Evolutionary conservation across 1,140 invertebrate genomes (phyloP).

Genomic region (Odontomachus brunneus): DNA sequence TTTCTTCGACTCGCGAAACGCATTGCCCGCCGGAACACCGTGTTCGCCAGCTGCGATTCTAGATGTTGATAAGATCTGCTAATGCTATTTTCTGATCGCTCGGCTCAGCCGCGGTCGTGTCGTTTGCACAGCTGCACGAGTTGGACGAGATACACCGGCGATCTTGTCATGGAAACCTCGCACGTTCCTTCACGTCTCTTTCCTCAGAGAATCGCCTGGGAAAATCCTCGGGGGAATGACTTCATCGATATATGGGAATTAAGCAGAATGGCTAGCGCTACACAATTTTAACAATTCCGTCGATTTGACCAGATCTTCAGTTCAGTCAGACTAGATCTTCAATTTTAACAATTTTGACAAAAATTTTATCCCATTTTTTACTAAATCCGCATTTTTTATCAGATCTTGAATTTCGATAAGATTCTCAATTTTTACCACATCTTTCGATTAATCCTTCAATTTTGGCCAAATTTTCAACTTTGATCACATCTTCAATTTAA

Average conservation of each 20-base stretch:
- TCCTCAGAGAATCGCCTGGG: neutral
- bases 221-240: neutral
- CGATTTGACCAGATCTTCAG: no score
- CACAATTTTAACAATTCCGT: no score
- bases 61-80: slow-evolving; percentile 21
- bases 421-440: no score
- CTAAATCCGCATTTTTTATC: no score
- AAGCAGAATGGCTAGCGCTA: no score
- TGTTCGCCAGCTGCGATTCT: neutral
- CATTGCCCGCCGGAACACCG: neutral
- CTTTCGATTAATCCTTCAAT: no score
- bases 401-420: no score
- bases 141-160: slow-evolving; percentile 1
- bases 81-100: slow-evolving; percentile 36
- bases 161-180: neutral
- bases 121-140: slow-evolving; percentile 15
- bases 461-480: no score
- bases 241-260: neutral
- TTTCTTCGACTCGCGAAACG: slow-evolving; percentile 6
- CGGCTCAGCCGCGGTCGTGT: neutral
- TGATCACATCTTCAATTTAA: no score
- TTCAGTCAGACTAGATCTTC: no score
- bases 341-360: no score
- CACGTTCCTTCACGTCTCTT: neutral
- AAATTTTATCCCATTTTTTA: no score